Percentiles rank a stretch among this genome's conserved stretches.
Conservation (phyloP, 2,113 vertebrate genomes). For the Calcarius ornatus region DNA sequence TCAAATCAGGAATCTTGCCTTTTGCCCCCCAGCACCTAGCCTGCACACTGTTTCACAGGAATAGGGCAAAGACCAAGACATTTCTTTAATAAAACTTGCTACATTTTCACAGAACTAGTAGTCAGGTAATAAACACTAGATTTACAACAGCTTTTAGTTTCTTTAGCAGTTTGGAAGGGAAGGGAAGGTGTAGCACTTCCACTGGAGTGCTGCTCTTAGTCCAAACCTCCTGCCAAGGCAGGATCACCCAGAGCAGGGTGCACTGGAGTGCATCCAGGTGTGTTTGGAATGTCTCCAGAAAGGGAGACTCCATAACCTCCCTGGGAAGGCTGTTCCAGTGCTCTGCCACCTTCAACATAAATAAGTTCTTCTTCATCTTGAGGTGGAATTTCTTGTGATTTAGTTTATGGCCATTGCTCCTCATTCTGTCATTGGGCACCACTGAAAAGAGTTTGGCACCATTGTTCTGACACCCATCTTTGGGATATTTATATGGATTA, state of each 20-base stretch:
- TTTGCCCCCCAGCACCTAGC: not conserved
- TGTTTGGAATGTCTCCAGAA: not conserved
- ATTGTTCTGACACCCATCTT: not conserved
- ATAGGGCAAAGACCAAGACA: not conserved
- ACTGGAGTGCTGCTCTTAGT: not conserved
- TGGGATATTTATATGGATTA: too few species aligned
- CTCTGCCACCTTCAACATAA: not conserved
- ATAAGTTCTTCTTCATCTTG: not conserved
- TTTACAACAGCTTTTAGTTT: not conserved
- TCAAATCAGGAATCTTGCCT: not conserved
- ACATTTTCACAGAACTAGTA: not conserved
- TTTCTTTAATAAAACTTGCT: not conserved
- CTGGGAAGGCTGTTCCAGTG: not conserved
- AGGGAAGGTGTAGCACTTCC: not conserved
- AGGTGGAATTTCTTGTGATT: not conserved
- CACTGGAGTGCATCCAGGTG: not conserved
- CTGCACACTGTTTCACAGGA: not conserved
- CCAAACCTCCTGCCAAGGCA: not conserved
- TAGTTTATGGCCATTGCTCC: not conserved
- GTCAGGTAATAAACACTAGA: not conserved
- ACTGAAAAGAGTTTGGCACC: not conserved
- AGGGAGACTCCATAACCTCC: not conserved
- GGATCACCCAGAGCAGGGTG: not conserved
- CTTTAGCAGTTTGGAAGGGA: not conserved
- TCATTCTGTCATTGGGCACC: not conserved